A percentile compares a stretch with the other conserved stretches of the same genome.
Conservation (phyloP, 2,888 invertebrate species). For the Apamea monoglypha region DNA sequence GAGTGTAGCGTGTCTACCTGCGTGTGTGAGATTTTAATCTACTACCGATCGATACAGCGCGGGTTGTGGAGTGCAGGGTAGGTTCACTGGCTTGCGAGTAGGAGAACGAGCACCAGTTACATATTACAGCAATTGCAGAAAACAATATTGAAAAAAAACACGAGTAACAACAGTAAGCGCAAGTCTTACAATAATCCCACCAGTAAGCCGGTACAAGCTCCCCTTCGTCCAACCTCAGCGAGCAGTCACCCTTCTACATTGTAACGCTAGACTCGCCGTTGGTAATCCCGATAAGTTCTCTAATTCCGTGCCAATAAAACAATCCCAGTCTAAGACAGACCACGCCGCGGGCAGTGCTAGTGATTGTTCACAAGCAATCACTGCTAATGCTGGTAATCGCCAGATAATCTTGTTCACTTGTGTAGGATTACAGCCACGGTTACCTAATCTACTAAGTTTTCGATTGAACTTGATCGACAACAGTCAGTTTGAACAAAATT, state of each 20-base stretch:
- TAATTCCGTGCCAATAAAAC: constrained; percentile 48
- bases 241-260: background rate
- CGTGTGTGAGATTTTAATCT: constrained; percentile 55
- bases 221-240: background rate
- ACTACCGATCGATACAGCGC: constrained; percentile 32
- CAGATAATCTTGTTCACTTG: constrained; percentile 18
- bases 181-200: background rate
- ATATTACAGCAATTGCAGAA: background rate
- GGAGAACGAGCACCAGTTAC: background rate
- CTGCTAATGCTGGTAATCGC: constrained; percentile 38
- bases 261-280: background rate
- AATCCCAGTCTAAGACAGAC: constrained; percentile 23
- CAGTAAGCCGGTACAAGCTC: background rate
- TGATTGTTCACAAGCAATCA: constrained; percentile 60
- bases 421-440: constrained; percentile 10
- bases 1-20: constrained; percentile 49
- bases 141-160: background rate
- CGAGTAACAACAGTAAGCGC: background rate
- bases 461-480: background rate
- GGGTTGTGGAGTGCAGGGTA: background rate
- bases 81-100: background rate
- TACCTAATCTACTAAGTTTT: constrained; percentile 14
- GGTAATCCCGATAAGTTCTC: constrained; percentile 45
- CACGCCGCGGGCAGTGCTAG: constrained; percentile 38
- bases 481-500: background rate